Percentiles rank a stretch among this genome's conserved stretches.
phyloP scores from a whole-genome alignment of 1,140 invertebrate species.

The Drosophila sucinea region DNA sequence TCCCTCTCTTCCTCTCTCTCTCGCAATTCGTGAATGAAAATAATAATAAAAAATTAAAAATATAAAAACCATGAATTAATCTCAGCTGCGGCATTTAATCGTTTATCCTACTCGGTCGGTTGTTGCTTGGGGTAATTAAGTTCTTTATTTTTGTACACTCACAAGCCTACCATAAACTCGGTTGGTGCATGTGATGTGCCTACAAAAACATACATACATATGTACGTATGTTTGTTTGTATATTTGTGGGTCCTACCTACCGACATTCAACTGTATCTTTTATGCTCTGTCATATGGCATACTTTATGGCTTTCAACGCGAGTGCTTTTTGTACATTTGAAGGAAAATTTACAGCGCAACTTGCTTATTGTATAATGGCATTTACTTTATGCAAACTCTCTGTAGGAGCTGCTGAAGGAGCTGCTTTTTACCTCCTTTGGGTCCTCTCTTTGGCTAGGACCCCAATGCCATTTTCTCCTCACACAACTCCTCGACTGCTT shows the following conservation, averaged over 20 bases:
- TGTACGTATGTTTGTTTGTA: background rate
- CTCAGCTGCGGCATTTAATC: background rate
- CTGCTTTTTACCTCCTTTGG: slow-evolving; percentile 13
- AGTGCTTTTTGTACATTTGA: slow-evolving; percentile 76
- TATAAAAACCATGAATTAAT: background rate
- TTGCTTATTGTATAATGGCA: slow-evolving; percentile 71
- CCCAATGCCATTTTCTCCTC: background rate
- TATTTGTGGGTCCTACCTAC: background rate
- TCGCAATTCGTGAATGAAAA: too few species aligned
- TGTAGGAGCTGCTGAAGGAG: slow-evolving; percentile 1
- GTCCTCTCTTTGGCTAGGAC: background rate
- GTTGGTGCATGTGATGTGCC: slow-evolving; percentile 16
- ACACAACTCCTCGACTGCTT: background rate
- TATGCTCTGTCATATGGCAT: slow-evolving; percentile 74
- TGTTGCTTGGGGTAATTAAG: slow-evolving; percentile 47
- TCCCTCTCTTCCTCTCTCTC: too few species aligned
- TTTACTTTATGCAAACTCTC: slow-evolving; percentile 70
- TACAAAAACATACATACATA: slow-evolving; percentile 17
- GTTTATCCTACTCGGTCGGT: background rate
- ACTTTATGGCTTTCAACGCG: slow-evolving; percentile 76
- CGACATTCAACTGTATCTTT: slow-evolving; percentile 42
- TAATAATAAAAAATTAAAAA: too few species aligned
- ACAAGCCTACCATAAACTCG: background rate
- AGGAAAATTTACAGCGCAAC: slow-evolving; percentile 71
- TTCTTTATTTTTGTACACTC: slow-evolving; percentile 20